Evolutionary conservation across 2,797 vertebrate genomes (phyloP), one percentile per base, ranked within the genome.

Genomic region (Microcaecilia unicolor): DNA sequence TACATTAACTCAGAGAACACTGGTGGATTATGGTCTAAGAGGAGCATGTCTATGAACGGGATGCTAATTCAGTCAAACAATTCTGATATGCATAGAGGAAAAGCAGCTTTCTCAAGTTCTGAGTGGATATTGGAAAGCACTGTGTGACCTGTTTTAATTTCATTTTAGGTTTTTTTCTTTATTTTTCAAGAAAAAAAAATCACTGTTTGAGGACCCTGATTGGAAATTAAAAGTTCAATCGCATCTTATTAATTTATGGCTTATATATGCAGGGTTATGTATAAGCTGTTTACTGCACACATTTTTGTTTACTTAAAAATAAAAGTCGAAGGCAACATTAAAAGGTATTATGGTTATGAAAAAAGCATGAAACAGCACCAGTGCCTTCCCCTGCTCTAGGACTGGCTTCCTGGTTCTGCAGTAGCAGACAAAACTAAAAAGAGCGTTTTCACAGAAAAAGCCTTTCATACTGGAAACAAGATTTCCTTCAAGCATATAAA

Each of bases 121-220:
- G 89, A 96, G 76, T 93, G 88, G 86, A 88, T 94, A 81, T 78
- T 93, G 68, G 89, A 93, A 78, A 95, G 89, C 78, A 89, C 89
- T 31, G 86, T 98, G 68, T 94, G 76, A 93, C 59, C 55, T 46
- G 41, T 70, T 64, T 58, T 70, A 34, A 55, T 58, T 19, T 12
- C 54, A 49, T 31, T 51, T 61, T 55, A 45, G 27, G 24, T 34
- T 40, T n/a, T n/a, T n/a, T n/a, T n/a, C n/a, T n/a, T n/a, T n/a
- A 41, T 25, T n/a, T n/a, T n/a, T n/a, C n/a, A n/a, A n/a, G 10
- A 48, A 46, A 62, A 46, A 62, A 34, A 25, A 39, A 67, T 58
- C 37, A 0, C 62, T 55, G 47, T 58, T 67, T 43, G 51, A 65
- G 66, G 80, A 67, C 55, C 57, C 59, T 71, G 64, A 50, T 12